Percentiles rank a stretch among this genome's conserved stretches.
Conservation (phyloP, 2,797 vertebrate genomes). For the Sylvilagus floridanus region DNA sequence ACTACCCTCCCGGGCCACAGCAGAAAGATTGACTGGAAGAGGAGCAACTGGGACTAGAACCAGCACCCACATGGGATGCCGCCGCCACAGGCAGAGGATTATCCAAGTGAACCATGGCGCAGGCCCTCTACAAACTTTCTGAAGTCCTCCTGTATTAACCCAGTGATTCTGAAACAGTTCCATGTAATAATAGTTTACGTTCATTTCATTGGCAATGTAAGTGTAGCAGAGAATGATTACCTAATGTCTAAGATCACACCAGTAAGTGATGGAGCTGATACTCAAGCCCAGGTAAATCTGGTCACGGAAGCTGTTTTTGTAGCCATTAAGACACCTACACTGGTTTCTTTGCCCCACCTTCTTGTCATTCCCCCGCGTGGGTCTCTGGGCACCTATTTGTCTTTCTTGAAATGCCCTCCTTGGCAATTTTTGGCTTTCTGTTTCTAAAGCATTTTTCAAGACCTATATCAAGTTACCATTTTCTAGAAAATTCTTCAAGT, state of each 20-base stretch:
- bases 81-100: no score
- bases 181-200: neutral
- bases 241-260: neutral
- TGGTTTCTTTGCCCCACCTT: neutral
- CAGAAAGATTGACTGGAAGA: no score
- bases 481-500: neutral
- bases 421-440: neutral
- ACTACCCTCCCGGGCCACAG: no score
- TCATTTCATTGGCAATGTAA: neutral
- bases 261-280: neutral
- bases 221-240: neutral
- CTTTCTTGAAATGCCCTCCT: neutral
- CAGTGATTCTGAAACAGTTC: conserved; percentile 28
- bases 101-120: no score
- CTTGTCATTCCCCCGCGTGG: neutral
- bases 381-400: neutral
- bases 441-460: neutral
- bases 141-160: neutral
- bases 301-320: neutral
- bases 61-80: no score
- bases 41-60: no score
- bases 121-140: no score
- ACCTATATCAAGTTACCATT: neutral
- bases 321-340: neutral
- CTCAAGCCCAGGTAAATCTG: neutral